These are phyloP conservation scores for Drymodes brunneopygia DNA, from an alignment of 2,113 vertebrate genomes.

Conservation along the genomic window DNA sequence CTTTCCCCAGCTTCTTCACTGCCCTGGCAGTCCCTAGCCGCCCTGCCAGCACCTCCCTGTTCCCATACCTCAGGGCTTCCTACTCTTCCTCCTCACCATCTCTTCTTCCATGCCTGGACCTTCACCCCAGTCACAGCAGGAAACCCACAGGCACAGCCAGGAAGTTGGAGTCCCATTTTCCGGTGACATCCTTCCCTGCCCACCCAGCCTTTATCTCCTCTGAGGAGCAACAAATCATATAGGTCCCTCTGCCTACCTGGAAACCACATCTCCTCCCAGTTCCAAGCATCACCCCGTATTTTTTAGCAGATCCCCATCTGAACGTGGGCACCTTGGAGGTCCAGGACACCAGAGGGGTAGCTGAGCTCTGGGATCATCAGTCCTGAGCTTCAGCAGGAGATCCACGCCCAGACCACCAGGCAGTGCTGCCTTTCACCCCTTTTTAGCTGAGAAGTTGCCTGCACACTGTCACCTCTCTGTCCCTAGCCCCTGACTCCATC, in stretches of 20 bases:
- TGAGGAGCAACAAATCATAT: background rate
- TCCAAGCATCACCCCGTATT: accelerated
- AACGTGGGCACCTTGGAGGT: background rate
- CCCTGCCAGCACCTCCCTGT: background rate
- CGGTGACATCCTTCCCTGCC: accelerated
- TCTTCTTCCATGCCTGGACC: background rate
- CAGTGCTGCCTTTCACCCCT: background rate
- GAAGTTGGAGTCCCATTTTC: background rate
- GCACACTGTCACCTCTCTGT: background rate
- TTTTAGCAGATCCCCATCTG: background rate
- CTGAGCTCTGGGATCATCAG: background rate
- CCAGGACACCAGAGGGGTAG: background rate
- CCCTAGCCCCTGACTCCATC: background rate
- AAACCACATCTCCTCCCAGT: background rate
- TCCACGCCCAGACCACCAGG: background rate
- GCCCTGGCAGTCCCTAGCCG: background rate
- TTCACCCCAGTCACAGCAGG: background rate
- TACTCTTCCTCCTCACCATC: background rate
- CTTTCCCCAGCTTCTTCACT: background rate
- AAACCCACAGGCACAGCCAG: background rate
- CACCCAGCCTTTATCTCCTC: background rate
- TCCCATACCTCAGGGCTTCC: background rate
- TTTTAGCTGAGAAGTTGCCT: background rate
- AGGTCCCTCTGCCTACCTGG: background rate
- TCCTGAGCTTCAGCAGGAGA: background rate